Evolutionary conservation across 2,797 vertebrate species (phyloP).

Genomic region (Saxicola maurus): DNA sequence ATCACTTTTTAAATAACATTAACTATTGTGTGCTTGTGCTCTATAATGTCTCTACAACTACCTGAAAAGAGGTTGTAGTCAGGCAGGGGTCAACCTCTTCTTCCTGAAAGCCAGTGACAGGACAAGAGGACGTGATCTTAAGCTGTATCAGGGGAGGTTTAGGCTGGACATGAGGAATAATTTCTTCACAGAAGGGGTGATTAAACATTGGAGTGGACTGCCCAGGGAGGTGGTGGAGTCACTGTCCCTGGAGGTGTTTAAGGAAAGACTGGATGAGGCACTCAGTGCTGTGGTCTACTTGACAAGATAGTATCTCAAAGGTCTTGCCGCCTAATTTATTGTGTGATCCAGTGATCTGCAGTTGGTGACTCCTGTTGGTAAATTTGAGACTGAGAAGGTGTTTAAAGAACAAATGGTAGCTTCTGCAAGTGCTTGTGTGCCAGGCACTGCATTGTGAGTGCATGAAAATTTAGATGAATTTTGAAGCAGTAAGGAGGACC

Average conservation of each 20-base stretch:
- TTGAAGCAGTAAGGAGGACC: background rate
- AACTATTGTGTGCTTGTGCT: background rate
- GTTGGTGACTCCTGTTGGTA: background rate
- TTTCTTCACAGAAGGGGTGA: background rate
- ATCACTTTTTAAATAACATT: background rate
- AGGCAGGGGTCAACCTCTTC: background rate
- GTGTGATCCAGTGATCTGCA: background rate
- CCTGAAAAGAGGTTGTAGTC: background rate
- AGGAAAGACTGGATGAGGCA: background rate
- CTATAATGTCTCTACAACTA: background rate
- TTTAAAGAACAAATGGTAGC: background rate
- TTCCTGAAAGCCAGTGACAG: background rate
- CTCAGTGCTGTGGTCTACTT: background rate
- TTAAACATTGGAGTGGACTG: background rate
- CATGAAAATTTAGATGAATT: background rate
- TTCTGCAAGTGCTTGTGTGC: background rate
- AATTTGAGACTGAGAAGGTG: background rate
- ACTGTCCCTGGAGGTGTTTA: background rate
- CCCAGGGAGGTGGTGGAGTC: background rate
- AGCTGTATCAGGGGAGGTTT: background rate
- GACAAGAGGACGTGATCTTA: background rate
- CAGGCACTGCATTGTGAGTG: background rate
- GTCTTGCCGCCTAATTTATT: background rate
- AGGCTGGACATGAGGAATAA: background rate
- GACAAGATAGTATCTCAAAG: background rate